A percentile compares a stretch with the other conserved stretches of the same genome.
These are phyloP conservation scores for Candidula unifasciata DNA, from an alignment of 2,888 invertebrate species.

Conservation along the genomic window DNA sequence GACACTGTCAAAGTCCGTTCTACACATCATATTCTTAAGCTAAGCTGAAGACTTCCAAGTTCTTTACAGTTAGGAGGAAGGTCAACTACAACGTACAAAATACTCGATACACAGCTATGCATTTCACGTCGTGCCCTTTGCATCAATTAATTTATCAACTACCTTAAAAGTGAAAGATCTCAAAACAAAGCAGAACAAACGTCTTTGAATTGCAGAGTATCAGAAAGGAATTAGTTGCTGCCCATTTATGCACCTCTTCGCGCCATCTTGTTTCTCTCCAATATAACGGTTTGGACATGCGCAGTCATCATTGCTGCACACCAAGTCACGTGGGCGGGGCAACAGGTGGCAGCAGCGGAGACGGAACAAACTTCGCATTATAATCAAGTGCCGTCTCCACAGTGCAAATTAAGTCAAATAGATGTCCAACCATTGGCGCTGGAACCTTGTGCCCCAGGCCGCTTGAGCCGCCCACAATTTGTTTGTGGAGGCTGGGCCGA, in stretches of 20 bases:
- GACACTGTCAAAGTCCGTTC: no score
- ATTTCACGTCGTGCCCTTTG: background rate
- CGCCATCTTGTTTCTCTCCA: slow-evolving; percentile 49
- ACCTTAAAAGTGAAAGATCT: slow-evolving; percentile 20
- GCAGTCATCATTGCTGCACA: slow-evolving; percentile 25
- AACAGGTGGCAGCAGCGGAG: slow-evolving; percentile 44
- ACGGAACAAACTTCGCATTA: background rate
- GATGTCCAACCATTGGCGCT: no score
- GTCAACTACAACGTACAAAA: background rate
- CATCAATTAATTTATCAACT: background rate
- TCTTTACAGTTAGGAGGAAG: background rate
- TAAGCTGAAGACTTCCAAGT: background rate
- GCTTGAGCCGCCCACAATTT: no score
- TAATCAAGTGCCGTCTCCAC: no score
- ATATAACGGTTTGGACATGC: slow-evolving; percentile 49
- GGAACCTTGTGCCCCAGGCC: no score
- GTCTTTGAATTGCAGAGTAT: slow-evolving; percentile 17
- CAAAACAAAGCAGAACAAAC: slow-evolving; percentile 1
- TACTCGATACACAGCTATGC: background rate
- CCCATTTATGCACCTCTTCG: slow-evolving; percentile 30
- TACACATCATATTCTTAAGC: background rate
- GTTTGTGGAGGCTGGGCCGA: no score
- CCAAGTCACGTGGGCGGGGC: slow-evolving; percentile 42
- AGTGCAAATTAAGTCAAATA: no score
- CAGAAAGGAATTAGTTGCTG: background rate